A percentile compares a stretch with the other conserved stretches of the same genome.
Conservation (phyloP, 2,113 vertebrate species). For the Clarias gariepinus region DNA sequence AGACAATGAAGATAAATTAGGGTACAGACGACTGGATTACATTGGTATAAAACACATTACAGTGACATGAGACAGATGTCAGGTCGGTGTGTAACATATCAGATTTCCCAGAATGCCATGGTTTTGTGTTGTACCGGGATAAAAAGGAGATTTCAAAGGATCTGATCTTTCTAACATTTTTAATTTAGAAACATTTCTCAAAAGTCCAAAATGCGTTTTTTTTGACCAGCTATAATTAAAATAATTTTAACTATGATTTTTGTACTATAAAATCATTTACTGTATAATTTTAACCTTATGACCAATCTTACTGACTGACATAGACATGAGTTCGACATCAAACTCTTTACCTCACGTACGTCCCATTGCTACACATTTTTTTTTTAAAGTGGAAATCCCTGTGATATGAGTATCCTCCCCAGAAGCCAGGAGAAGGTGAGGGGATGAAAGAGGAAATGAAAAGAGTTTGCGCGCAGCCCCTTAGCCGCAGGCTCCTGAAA, state of each 20-base stretch:
- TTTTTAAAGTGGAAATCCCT: slow-evolving; percentile 54
- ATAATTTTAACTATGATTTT: no score
- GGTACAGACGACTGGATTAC: background rate
- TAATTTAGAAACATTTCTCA: background rate
- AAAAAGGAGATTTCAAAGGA: background rate
- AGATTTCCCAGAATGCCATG: background rate
- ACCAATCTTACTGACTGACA: background rate
- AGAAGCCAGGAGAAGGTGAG: slow-evolving; percentile 62
- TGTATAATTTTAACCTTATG: no score
- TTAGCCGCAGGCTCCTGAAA: slow-evolving; percentile 63
- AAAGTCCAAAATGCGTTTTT: background rate
- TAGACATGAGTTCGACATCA: background rate
- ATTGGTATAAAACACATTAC: slow-evolving; percentile 6
- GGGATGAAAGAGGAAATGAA: slow-evolving; percentile 47
- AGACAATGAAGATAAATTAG: background rate
- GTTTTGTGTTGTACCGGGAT: background rate
- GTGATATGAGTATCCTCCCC: slow-evolving; percentile 85
- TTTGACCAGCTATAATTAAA: background rate
- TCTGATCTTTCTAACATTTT: background rate
- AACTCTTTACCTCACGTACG: background rate
- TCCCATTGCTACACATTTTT: background rate
- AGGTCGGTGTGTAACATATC: background rate
- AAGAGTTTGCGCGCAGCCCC: slow-evolving; percentile 51
- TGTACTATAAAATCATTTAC: no score
- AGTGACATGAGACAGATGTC: background rate